These are phyloP conservation scores for Panagrolaimus sp. DNA, from an alignment of 1,140 invertebrate genomes.

Conservation along the genomic window DNA sequence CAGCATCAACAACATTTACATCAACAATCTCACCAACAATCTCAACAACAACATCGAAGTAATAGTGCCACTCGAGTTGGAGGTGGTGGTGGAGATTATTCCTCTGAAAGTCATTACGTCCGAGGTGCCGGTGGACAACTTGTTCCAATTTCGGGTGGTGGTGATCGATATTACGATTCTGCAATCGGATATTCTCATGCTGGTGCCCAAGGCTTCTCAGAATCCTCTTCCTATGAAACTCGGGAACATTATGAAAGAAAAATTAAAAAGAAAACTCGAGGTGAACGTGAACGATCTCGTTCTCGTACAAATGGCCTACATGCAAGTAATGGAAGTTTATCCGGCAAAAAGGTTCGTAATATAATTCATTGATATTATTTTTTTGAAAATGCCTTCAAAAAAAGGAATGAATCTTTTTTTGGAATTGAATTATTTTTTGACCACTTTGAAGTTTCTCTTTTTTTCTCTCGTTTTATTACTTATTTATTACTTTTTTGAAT, in stretches of 20 bases:
- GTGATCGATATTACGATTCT: conserved; percentile 7
- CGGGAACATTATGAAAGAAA: conserved; percentile 57
- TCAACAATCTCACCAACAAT: not conserved
- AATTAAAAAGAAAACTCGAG: conserved; percentile 52
- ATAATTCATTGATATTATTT: not conserved
- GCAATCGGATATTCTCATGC: not conserved
- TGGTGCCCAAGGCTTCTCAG: conserved; percentile 48
- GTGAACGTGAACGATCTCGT: conserved; percentile 39
- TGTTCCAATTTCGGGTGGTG: conserved; percentile 5
- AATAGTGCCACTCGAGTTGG: conserved; percentile 12
- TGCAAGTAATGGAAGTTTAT: not conserved
- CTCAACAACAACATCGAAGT: conserved; percentile 21
- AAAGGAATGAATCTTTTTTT: no score
- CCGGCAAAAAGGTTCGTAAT: conserved; percentile 21
- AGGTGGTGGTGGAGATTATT: conserved; percentile 16
- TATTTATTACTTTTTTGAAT: not conserved
- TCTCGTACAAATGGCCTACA: not conserved
- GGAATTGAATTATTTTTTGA: no score
- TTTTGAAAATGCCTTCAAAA: not conserved
- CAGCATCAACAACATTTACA: not conserved
- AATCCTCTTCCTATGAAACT: conserved; percentile 53
- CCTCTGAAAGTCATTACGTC: conserved; percentile 4
- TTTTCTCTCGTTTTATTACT: not conserved
- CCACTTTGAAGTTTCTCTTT: conserved; percentile 15
- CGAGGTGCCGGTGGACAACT: conserved; percentile 18